phyloP scores from a whole-genome alignment of 1,140 invertebrate genomes.

The Zaprionus capensis region DNA sequence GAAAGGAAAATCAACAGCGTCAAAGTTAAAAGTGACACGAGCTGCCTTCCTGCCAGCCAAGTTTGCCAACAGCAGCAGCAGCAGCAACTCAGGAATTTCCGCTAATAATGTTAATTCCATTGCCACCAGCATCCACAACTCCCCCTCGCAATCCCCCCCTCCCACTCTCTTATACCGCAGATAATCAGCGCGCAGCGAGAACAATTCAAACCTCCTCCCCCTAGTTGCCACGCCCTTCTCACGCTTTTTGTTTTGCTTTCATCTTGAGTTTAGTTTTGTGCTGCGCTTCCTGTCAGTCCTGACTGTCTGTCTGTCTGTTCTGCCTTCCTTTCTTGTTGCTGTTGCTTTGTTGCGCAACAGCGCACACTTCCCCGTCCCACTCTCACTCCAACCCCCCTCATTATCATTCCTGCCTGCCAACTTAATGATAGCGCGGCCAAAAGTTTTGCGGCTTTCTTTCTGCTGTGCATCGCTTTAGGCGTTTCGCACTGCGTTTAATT shows the following conservation, averaged over 20 bases:
- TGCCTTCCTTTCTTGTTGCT: constrained; percentile 14
- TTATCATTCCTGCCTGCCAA: constrained; percentile 44
- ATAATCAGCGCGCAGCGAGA: constrained; percentile 58
- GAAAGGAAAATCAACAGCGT: constrained; percentile 62
- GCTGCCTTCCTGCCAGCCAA: neutral
- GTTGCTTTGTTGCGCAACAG: constrained; percentile 44
- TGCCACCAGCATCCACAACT: constrained; percentile 51
- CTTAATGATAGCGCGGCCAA: constrained; percentile 55
- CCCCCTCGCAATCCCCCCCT: neutral
- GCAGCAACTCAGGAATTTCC: constrained; percentile 60
- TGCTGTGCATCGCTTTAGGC: constrained; percentile 73
- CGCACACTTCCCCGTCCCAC: constrained; percentile 20
- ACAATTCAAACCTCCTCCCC: constrained; percentile 13
- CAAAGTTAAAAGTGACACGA: constrained; percentile 60
- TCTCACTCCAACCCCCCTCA: neutral
- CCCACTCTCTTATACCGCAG: constrained; percentile 38
- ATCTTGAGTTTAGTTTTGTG: constrained; percentile 78
- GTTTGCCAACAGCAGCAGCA: constrained; percentile 12
- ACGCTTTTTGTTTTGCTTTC: constrained; percentile 73
- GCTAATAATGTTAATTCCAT: constrained; percentile 83
- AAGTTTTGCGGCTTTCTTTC: constrained; percentile 60
- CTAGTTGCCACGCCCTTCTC: constrained; percentile 15
- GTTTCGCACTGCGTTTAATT: constrained; percentile 75
- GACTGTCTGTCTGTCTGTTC: constrained; percentile 9
- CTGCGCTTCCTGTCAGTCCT: constrained; percentile 38